Conservation (phyloP, 2,113 vertebrate genomes). For the Brachyistius frenatus region DNA sequence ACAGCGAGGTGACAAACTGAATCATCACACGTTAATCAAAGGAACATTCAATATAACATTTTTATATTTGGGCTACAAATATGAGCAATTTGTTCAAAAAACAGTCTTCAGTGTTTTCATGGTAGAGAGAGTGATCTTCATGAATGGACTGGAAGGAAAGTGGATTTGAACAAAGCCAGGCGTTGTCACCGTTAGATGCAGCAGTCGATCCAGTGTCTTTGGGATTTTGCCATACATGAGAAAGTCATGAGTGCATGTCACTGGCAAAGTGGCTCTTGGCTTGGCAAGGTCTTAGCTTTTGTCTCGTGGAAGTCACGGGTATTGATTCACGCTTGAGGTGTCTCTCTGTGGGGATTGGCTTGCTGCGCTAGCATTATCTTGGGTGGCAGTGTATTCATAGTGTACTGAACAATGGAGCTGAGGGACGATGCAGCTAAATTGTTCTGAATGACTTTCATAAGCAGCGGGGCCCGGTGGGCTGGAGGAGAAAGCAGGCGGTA, state of each 20-base stretch:
- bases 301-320: slow-evolving; percentile 77
- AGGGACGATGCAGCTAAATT: slow-evolving; percentile 67
- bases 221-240: slow-evolving; percentile 57
- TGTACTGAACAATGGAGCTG: slow-evolving; percentile 73
- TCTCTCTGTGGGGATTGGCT: slow-evolving; percentile 79
- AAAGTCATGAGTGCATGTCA: slow-evolving; percentile 75
- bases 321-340: slow-evolving; percentile 77
- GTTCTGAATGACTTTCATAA: slow-evolving; percentile 81
- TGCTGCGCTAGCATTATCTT: slow-evolving; percentile 76
- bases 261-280: slow-evolving; percentile 57
- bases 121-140: too few species aligned
- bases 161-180: slow-evolving; percentile 26
- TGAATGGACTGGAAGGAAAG: slow-evolving; percentile 15
- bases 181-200: slow-evolving; percentile 42
- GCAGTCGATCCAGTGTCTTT: slow-evolving; percentile 45
- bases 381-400: slow-evolving; percentile 77
- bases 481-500: slow-evolving; percentile 78
- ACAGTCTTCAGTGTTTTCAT: background rate
- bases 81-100: background rate
- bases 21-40: slow-evolving; percentile 25
- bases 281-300: slow-evolving; percentile 78
- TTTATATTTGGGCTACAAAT: slow-evolving; percentile 10
- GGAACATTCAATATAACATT: background rate
- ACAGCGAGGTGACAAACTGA: slow-evolving; percentile 23
- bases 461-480: slow-evolving; percentile 70